A percentile compares a stretch with the other conserved stretches of the same genome.
These are phyloP conservation scores for Yponomeuta evonymella DNA, from an alignment of 2,888 invertebrate species.

Conservation along the genomic window DNA sequence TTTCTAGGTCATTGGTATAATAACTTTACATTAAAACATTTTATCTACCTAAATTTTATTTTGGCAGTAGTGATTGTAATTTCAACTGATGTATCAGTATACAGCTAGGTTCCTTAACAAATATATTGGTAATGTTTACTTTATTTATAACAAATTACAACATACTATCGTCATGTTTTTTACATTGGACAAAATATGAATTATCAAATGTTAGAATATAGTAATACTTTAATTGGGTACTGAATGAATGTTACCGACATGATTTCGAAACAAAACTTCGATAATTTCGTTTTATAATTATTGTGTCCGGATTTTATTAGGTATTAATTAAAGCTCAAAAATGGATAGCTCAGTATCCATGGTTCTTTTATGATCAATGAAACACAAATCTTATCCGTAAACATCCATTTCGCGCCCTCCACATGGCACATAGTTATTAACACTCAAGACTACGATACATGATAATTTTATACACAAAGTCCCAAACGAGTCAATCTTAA, in stretches of 20 bases:
- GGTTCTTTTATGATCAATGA: slow-evolving; percentile 38
- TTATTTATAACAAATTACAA: slow-evolving; percentile 56
- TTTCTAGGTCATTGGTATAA: slow-evolving; percentile 44
- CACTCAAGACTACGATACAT: slow-evolving; percentile 41
- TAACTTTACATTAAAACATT: slow-evolving; percentile 62
- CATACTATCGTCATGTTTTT: slow-evolving; percentile 48
- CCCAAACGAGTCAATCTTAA: not conserved
- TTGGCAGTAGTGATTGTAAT: slow-evolving; percentile 67
- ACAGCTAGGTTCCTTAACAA: slow-evolving; percentile 52
- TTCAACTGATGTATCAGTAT: slow-evolving; percentile 54
- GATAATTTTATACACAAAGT: slow-evolving; percentile 20
- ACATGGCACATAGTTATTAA: slow-evolving; percentile 49
- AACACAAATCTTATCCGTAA: slow-evolving; percentile 45
- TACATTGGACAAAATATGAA: slow-evolving; percentile 19
- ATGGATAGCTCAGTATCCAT: slow-evolving; percentile 55
- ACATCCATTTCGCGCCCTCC: slow-evolving; percentile 46
- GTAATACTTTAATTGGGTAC: slow-evolving; percentile 16
- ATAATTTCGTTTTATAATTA: not conserved
- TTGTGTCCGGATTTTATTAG: slow-evolving; percentile 55
- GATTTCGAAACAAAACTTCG: not conserved
- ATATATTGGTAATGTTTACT: slow-evolving; percentile 45
- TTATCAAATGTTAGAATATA: slow-evolving; percentile 13
- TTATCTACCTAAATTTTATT: slow-evolving; percentile 64
- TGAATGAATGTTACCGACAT: slow-evolving; percentile 6
- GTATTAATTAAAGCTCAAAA: slow-evolving; percentile 70